Evolutionary conservation across 1,140 invertebrate genomes (phyloP).

Genomic region (Babylonia areolata): DNA sequence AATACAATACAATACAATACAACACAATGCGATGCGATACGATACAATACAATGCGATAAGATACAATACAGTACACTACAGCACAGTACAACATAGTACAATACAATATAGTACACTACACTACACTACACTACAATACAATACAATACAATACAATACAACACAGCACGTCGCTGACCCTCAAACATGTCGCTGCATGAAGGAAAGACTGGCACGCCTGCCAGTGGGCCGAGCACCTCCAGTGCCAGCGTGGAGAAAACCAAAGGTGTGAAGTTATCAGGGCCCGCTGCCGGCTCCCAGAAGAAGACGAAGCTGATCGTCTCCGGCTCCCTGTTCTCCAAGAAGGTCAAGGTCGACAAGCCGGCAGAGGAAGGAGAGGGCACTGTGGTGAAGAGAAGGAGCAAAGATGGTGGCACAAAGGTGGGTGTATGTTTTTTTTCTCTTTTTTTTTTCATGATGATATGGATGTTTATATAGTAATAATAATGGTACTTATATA

Average conservation of each 20-base stretch:
- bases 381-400: not conserved
- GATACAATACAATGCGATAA: too few relatives aligned
- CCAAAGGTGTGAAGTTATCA: not conserved
- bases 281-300: not conserved
- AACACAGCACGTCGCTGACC: too few relatives aligned
- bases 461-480: too few relatives aligned
- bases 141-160: too few relatives aligned
- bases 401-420: not conserved
- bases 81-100: too few relatives aligned
- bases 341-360: constrained; percentile 33
- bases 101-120: too few relatives aligned
- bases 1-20: too few relatives aligned
- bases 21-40: too few relatives aligned
- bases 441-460: too few relatives aligned
- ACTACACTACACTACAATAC: too few relatives aligned
- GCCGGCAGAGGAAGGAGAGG: not conserved
- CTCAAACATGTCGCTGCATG: not conserved
- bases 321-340: constrained; percentile 48
- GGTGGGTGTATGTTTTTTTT: not conserved
- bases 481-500: too few relatives aligned
- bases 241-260: not conserved
- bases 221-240: not conserved
- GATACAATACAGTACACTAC: too few relatives aligned
- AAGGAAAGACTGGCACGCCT: not conserved
- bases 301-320: constrained; percentile 41